Base-by-base conservation (phyloP, 2,113 vertebrate species). In the Barnardius zonarius region DNA sequence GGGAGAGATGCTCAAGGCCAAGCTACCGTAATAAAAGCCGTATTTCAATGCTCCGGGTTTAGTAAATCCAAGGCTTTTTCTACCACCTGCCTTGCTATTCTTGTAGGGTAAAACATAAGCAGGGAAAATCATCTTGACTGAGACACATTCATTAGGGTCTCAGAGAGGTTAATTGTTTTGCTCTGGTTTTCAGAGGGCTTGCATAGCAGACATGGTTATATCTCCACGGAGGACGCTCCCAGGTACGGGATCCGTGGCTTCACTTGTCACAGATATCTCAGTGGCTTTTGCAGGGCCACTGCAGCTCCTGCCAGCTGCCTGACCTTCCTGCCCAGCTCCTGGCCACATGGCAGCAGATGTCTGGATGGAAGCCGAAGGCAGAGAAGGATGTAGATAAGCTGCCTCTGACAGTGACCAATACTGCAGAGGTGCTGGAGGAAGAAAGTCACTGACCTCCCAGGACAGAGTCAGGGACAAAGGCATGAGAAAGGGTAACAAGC, bases 231-330 rank as follows among this genome's bases (percentile, higher is more conserved):
- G 78, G 59, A 46, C 13, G 25, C 37, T 49, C 17, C 28, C n/a
- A 68, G 30, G 43, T n/a, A 31, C 0, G 2, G 6, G 3, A 78
- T 11, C 31, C 25, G 48, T 59, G 54, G 59, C 54, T 91, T 80
- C 15, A 6, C 13, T 27, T 6, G 17, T 57, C 76, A 51, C 48
- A 0, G 0, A 28, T 13, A 51, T 8, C 48, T n/a, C 48, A 4
- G 43, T 35, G 46, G 43, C 35, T 76, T 76, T 28, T 11, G 4
- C 27, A 70, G 69, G 89, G 35, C 15, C 20, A 13, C 9, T 4
- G 1, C n/a, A 83, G 51, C 63, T 80, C 73, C 69, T 44, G 19
- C 41, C 64, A 77, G 33, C 51, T 75, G 63, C 22, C 35, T 1
- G 2, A 11, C 33, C 13, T 23, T 69, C 18, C 39, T 41, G 9